Conservation (phyloP, 2,113 vertebrate genomes). For the Oryzias woworae region DNA sequence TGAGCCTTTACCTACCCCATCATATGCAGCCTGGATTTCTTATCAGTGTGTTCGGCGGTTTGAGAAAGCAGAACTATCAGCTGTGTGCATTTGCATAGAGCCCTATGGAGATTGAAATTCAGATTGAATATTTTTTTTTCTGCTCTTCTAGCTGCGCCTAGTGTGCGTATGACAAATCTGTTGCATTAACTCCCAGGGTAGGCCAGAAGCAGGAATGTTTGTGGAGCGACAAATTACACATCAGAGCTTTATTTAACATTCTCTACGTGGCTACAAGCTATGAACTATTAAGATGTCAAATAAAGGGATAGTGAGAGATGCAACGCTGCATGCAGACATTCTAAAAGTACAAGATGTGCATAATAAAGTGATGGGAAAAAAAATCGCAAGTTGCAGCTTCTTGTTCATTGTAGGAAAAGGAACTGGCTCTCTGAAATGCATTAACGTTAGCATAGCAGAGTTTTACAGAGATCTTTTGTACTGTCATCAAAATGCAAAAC, state of each 20-base stretch:
- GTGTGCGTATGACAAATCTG: slow-evolving; percentile 75
- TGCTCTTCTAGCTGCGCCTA: slow-evolving; percentile 58
- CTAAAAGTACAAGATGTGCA: slow-evolving; percentile 29
- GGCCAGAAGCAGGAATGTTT: slow-evolving; percentile 70
- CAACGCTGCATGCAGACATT: slow-evolving; percentile 56
- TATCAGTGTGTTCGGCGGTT: slow-evolving; percentile 46
- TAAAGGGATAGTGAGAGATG: slow-evolving; percentile 50
- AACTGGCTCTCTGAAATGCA: not conserved
- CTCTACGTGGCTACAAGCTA: slow-evolving; percentile 66
- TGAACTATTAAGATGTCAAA: slow-evolving; percentile 73
- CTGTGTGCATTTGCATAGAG: slow-evolving; percentile 62
- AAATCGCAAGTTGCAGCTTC: not conserved
- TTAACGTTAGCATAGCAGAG: not conserved
- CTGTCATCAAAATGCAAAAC: not conserved
- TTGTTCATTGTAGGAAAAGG: not conserved
- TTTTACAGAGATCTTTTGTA: not conserved
- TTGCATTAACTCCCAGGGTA: slow-evolving; percentile 75
- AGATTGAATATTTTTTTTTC: slow-evolving; percentile 63
- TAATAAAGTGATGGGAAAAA: not conserved
- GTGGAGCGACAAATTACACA: slow-evolving; percentile 74
- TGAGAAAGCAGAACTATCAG: slow-evolving; percentile 44
- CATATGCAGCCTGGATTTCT: slow-evolving; percentile 29
- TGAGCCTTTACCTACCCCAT: slow-evolving; percentile 24
- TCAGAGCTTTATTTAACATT: slow-evolving; percentile 75
- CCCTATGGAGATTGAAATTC: slow-evolving; percentile 71